Base-by-base conservation (phyloP, 2,113 vertebrate species). In the Lota lota region DNA sequence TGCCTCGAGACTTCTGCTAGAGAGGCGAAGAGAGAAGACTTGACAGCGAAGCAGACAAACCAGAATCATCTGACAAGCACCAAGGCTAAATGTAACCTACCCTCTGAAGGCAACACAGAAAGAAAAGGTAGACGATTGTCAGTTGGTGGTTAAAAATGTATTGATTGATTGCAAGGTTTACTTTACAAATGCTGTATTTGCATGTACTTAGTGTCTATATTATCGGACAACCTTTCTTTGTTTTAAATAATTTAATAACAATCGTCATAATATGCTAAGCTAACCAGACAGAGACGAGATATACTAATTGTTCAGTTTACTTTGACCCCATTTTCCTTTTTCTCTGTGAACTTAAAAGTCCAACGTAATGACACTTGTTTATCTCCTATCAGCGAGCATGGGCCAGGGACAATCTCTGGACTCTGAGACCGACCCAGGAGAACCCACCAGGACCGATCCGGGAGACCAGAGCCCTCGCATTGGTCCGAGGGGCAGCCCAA, bases 381-480 rank as follows among this genome's bases (percentile, higher is more conserved):
- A 54, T 74, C 18, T 15, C 70, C 74, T 14, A 4, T 64, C 80
- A 87, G 85, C 61, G 75, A 75, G 66, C 72, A 94, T 93, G 93
- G 93, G 93, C 33, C 92, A 93, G 40, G 51, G 91, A 0, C 87
- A 92, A 58, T 92, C 92, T 66, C 90, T 83, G 76, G 88, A 69
- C 51, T 58, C 61, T 16, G 53, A 28, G 19, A 73, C 72, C 21
- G 69, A 74, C 22, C 15, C 19, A 22, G 79, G 71, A 17, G 57
- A 66, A 24, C 66, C 67, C 2, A 61, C 56, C 19, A 56, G 66
- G 24, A 36, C 51, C 17, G 19, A 63, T 19, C 21, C 65, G 24
- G 21, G 22, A 5, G 21, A 60, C 67, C 40, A 63, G 12, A 71
- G 64, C 20, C 19, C 64, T 67, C 51, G 28, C 22, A 19, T 63